Percentiles rank a stretch among this genome's conserved stretches.
Evolutionary conservation across 2,113 vertebrate genomes (phyloP).

Genomic region (Cololabis saira): DNA sequence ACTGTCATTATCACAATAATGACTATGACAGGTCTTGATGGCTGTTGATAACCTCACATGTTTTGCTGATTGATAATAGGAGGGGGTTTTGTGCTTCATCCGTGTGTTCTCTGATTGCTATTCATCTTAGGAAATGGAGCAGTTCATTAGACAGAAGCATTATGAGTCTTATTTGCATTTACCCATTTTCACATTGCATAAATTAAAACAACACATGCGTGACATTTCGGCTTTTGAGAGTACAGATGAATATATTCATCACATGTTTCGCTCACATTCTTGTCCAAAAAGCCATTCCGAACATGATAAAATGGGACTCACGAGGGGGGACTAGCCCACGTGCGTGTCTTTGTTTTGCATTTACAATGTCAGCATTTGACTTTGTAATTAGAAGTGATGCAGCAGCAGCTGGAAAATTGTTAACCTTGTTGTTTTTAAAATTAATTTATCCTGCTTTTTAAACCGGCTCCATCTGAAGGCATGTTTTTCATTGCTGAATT

Average conservation of each 20-base stretch:
- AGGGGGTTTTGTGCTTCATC: conserved; percentile 19
- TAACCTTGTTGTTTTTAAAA: conserved; percentile 28
- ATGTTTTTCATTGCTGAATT: conserved; percentile 20
- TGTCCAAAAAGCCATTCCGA: conserved; percentile 50
- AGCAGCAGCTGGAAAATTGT: conserved; percentile 26
- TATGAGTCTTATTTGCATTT: conserved; percentile 74
- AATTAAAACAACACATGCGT: conserved; percentile 68
- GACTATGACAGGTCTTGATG: conserved; percentile 49
- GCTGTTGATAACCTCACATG: conserved; percentile 57
- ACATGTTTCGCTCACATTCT: background rate
- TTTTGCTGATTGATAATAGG: conserved; percentile 53
- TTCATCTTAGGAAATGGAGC: conserved; percentile 73
- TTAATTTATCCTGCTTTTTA: conserved; percentile 12
- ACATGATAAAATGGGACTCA: conserved; percentile 53
- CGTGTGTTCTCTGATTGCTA: conserved; percentile 65
- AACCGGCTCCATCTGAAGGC: conserved; percentile 12
- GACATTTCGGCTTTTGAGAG: conserved; percentile 69
- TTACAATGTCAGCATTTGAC: conserved; percentile 46
- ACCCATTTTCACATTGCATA: conserved; percentile 74
- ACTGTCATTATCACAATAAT: conserved; percentile 56
- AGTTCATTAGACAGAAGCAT: conserved; percentile 71
- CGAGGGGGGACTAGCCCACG: conserved; percentile 53
- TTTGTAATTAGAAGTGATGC: conserved; percentile 26
- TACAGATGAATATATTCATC: conserved; percentile 69
- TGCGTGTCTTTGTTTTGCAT: conserved; percentile 53